These are phyloP conservation scores for Drosophila busckii DNA, from an alignment of 1,140 invertebrate genomes.

Conservation along the genomic window DNA sequence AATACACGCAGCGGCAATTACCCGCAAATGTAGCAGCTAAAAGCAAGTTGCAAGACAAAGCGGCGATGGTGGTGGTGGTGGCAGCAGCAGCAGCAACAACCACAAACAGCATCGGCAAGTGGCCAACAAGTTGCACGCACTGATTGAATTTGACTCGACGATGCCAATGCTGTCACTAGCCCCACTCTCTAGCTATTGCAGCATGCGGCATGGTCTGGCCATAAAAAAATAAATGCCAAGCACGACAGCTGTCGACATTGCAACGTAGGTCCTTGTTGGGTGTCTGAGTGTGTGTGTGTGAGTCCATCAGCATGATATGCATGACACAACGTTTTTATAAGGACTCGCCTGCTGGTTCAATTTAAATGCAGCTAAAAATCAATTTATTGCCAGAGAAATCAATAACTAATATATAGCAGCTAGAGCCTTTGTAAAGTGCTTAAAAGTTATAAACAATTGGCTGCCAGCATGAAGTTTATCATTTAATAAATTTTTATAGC, in stretches of 20 bases:
- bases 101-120: conserved; percentile 61
- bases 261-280: conserved; percentile 46
- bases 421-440: too few relatives aligned
- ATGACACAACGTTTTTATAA: too few relatives aligned
- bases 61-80: neutral
- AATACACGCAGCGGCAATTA: conserved; percentile 16
- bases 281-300: conserved; percentile 2
- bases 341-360: too few relatives aligned
- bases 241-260: conserved; percentile 47
- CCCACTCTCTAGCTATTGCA: conserved; percentile 5
- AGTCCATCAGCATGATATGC: neutral
- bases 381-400: too few relatives aligned
- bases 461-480: too few relatives aligned
- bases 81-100: conserved; percentile 10
- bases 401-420: too few relatives aligned
- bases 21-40: conserved; percentile 19
- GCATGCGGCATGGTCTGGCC: neutral
- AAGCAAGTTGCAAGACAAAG: conserved; percentile 17
- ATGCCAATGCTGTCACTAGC: conserved; percentile 13
- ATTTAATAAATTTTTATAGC: too few relatives aligned
- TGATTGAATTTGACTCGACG: conserved; percentile 65
- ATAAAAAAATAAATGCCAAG: conserved; percentile 41
- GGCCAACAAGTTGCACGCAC: conserved; percentile 56
- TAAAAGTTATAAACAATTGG: too few relatives aligned
- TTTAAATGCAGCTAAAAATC: too few relatives aligned